These are phyloP conservation scores for Chelonoidis abingdonii DNA, from an alignment of 2,113 vertebrate genomes.

Conservation along the genomic window DNA sequence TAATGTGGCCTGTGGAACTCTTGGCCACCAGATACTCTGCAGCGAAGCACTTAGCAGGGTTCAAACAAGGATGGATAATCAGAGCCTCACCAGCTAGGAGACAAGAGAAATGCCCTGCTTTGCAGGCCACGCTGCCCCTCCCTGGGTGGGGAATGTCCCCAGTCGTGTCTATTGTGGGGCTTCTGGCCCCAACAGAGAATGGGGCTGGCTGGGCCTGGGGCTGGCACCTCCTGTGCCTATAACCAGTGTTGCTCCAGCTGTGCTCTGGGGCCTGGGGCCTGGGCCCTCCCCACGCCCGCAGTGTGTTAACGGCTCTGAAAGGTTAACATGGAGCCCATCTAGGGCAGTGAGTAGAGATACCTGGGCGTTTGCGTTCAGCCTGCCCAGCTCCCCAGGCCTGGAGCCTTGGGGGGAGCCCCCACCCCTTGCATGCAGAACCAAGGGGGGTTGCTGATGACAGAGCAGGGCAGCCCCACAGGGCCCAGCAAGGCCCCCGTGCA, in stretches of 20 bases:
- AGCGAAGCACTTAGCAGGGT: not conserved
- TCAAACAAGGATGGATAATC: not conserved
- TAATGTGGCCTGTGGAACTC: not conserved
- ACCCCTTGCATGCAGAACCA: not conserved
- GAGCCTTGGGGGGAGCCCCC: not conserved
- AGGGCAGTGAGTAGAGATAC: no score
- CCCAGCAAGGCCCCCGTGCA: no score
- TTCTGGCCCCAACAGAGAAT: not conserved
- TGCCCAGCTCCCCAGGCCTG: not conserved
- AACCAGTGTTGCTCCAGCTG: not conserved
- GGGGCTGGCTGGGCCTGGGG: not conserved
- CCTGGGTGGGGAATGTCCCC: not conserved
- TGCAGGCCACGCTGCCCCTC: not conserved
- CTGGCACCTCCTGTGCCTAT: not conserved
- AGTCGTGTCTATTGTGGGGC: not conserved
- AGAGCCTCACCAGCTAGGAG: not conserved
- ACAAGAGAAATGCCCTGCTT: not conserved
- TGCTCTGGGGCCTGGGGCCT: no score
- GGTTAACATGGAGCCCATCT: fast-evolving
- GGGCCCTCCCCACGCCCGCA: no score
- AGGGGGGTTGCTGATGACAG: no score
- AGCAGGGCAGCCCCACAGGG: no score
- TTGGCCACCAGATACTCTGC: not conserved
- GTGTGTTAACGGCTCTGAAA: no score
- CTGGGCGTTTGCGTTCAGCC: no score